Percentiles rank a stretch among this genome's conserved stretches.
Conservation (phyloP, 1,140 invertebrate genomes). For the Schlechtendalia chinensis region DNA sequence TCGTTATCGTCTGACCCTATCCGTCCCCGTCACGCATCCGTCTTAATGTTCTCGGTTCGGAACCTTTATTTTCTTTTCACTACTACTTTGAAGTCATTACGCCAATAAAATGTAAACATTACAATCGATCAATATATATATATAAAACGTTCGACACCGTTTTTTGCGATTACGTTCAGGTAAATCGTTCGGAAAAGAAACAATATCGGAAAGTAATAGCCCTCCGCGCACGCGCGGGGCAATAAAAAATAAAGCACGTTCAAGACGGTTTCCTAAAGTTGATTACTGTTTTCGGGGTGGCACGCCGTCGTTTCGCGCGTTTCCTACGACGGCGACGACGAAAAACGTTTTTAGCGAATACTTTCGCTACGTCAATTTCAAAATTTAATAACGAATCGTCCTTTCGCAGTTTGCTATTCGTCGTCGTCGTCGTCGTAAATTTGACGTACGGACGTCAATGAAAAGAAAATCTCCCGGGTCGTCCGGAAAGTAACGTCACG, state of each 20-base stretch:
- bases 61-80: neutral
- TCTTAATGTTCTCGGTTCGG: neutral
- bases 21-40: slow-evolving; percentile 2
- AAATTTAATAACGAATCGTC: too few species aligned
- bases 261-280: neutral
- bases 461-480: too few species aligned
- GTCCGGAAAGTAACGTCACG: too few species aligned
- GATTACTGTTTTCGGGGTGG: neutral
- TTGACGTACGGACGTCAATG: too few species aligned
- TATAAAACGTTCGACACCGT: too few species aligned
- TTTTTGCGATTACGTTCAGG: neutral
- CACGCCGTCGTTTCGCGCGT: neutral
- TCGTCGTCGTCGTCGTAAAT: too few species aligned
- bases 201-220: neutral
- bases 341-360: neutral
- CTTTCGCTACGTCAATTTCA: neutral
- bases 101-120: too few species aligned
- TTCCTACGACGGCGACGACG: neutral
- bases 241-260: neutral
- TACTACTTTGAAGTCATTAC: too few species aligned
- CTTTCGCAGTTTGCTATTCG: too few species aligned
- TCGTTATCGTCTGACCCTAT: neutral
- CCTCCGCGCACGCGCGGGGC: too few species aligned
- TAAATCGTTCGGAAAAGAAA: neutral
- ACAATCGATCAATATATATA: too few species aligned